Evolutionary conservation across 1,140 invertebrate species (phyloP), one percentile per base, ranked within the genome.

Genomic region (Drosophila rufa): DNA sequence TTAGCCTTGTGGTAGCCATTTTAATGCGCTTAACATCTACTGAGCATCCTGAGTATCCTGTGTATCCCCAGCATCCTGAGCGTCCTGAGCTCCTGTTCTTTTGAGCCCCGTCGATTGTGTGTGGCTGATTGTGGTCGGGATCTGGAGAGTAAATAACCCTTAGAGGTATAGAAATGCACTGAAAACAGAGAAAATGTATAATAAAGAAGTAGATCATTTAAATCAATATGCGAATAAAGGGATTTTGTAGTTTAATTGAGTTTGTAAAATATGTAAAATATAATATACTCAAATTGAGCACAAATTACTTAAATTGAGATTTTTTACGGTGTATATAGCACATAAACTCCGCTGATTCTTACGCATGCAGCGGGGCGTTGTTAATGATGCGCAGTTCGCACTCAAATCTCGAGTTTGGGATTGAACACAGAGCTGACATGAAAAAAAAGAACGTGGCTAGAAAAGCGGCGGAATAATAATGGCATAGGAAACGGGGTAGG

Each of bases 21-120:
- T 70, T 78, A 86, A 84, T 82, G 68, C 74, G 74, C 82, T 80
- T 80, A 77, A 55, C 62, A 80, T 80, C 74, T 45, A 70, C 66
- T 51, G 65, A 70, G 65, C 46, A 51, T 59, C 55, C 66, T 43
- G 46, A 69, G 67, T 48, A 42, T 57, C 36, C 55, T 40, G 19
- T 50, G 58, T 33, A 61, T 60, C 42, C 57, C 45, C 6, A 43
- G 15, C 25, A 30, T 45, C 46, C 73, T 38, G 38, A 68, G 74
- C 56, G 55, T 50, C 40, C 56, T 60, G 64, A 78, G 75, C 75
- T 77, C 42, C 46, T 66, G 45, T 50, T 75, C 42, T 51, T 66
- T 75, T 66, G 50, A 56, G 57, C 36, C 38, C 27, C 38, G 33
- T 43, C 38, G 22, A 47, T 47, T 38, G 56, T 47, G 30, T 69